Percentiles rank a stretch among this genome's conserved stretches.
Conservation (phyloP, 2,888 invertebrate genomes). For the Cyrtodaria siliqua region DNA sequence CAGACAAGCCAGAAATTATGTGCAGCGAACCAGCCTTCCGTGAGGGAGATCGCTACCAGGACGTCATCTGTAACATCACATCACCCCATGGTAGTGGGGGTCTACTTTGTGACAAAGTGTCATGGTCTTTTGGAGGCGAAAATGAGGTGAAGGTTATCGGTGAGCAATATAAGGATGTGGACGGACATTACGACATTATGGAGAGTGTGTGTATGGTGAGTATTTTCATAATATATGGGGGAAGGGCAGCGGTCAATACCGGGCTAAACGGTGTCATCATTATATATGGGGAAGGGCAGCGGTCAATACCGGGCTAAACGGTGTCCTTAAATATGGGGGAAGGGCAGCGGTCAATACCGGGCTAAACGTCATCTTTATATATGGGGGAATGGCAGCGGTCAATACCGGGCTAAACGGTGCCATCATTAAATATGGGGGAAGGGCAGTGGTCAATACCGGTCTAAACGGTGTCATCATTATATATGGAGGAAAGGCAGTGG, state of each 20-base stretch:
- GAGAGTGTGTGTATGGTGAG: constrained; percentile 33
- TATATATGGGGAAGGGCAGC: background rate
- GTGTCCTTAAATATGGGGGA: no score
- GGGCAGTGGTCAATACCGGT: no score
- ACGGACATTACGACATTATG: constrained; percentile 30
- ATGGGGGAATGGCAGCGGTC: no score
- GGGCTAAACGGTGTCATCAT: background rate
- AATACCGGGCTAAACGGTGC: no score
- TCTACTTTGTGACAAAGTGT: constrained; percentile 36
- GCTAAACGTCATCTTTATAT: no score
- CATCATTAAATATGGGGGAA: no score
- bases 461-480: background rate
- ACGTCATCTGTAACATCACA: constrained; percentile 31
- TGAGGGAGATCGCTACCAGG: constrained; percentile 18
- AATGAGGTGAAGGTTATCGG: constrained; percentile 1
- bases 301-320: no score
- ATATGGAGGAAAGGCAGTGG: background rate
- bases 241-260: no score
- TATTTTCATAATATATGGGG: no score
- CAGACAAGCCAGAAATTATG: constrained; percentile 41
- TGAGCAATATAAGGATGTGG: constrained; percentile 13
- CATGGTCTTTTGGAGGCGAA: constrained; percentile 30
- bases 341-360: no score
- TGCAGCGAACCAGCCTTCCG: constrained; percentile 28
- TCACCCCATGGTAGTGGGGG: constrained; percentile 9